Conservation (phyloP, 2,797 vertebrate genomes). For the Eupleurogrammus muticus region DNA sequence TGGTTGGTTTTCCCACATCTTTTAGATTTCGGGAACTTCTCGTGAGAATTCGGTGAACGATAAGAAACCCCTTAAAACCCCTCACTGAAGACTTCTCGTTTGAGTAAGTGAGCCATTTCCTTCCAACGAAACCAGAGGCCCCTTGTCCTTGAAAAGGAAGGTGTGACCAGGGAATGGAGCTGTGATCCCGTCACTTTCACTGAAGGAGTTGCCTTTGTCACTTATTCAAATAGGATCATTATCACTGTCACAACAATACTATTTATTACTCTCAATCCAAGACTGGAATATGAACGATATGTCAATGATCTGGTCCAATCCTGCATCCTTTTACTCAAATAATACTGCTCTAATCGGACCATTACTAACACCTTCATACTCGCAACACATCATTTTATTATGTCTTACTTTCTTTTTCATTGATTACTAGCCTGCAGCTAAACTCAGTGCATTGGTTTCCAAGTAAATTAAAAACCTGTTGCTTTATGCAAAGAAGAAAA, state of each 20-base stretch:
- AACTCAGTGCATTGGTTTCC: too few species aligned
- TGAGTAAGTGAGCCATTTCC: constrained; percentile 46
- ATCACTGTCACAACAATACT: background rate
- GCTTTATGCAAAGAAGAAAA: too few species aligned
- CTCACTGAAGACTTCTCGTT: constrained; percentile 1
- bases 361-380: too few species aligned
- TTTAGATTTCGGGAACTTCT: constrained; percentile 20
- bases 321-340: too few species aligned
- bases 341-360: too few species aligned
- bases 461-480: too few species aligned
- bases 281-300: too few species aligned
- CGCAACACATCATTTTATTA: too few species aligned
- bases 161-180: constrained; percentile 17
- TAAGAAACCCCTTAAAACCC: constrained; percentile 38
- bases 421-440: too few species aligned
- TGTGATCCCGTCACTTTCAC: constrained; percentile 7
- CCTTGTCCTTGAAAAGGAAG: constrained; percentile 29
- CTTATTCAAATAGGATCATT: background rate
- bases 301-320: too few species aligned
- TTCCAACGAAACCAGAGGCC: constrained; percentile 44
- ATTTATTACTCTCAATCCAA: too few species aligned
- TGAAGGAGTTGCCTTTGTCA: constrained; percentile 1
- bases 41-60: constrained; percentile 38
- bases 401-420: too few species aligned
- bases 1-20: constrained; percentile 6